Percentiles rank a stretch among this genome's conserved stretches.
Evolutionary conservation across 1,140 invertebrate species (phyloP).

Genomic region (Polypedilum vanderplanki): DNA sequence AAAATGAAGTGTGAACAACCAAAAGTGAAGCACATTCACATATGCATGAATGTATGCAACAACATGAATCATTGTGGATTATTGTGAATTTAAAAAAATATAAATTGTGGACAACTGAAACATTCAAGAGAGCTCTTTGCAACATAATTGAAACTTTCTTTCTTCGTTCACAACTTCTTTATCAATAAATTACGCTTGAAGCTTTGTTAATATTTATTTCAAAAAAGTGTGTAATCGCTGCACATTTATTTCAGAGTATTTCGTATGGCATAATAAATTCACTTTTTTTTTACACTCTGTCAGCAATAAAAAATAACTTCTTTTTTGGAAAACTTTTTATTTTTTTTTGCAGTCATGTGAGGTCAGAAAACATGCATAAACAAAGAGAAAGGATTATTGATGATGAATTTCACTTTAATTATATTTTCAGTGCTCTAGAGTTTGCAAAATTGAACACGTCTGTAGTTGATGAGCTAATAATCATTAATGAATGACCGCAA

Average conservation of each 20-base stretch:
- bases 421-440: too few relatives aligned
- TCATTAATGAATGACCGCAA: too few relatives aligned
- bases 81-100: too few relatives aligned
- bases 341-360: background rate
- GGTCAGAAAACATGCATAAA: background rate
- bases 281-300: background rate
- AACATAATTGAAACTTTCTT: background rate
- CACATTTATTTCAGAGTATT: too few relatives aligned
- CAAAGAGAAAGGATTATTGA: too few relatives aligned
- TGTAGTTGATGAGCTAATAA: too few relatives aligned
- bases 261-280: background rate
- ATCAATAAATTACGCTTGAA: background rate
- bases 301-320: background rate
- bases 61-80: too few relatives aligned
- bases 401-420: too few relatives aligned
- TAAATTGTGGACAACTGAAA: too few relatives aligned
- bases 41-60: too few relatives aligned
- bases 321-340: background rate
- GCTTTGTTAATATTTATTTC: conserved; percentile 7
- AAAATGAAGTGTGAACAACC: conserved; percentile 22
- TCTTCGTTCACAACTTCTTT: background rate
- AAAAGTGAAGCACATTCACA: background rate
- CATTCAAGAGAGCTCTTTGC: background rate
- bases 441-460: too few relatives aligned
- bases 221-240: too few relatives aligned